These are phyloP conservation scores for Diarsia mendica DNA, from an alignment of 2,888 invertebrate genomes.

Conservation along the genomic window DNA sequence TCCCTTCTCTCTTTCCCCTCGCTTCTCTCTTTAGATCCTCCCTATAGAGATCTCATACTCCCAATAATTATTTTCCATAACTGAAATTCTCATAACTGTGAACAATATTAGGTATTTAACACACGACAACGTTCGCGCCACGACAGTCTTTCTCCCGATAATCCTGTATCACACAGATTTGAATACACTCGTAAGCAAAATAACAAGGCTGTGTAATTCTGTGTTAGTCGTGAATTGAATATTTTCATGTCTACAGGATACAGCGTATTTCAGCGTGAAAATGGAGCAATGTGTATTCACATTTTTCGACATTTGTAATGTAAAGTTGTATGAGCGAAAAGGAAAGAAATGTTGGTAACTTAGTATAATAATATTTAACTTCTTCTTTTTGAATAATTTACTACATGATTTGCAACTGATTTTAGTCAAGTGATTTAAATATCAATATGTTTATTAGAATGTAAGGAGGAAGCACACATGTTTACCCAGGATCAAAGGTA, in stretches of 20 bases:
- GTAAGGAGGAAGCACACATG: background rate
- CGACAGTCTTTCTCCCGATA: background rate
- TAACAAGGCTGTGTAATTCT: constrained; percentile 34
- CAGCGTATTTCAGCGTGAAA: constrained; percentile 6
- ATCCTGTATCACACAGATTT: constrained; percentile 21
- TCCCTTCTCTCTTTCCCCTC: too few relatives aligned
- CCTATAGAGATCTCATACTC: background rate
- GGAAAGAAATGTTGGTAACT: background rate
- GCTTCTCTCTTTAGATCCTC: too few relatives aligned
- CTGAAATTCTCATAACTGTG: background rate
- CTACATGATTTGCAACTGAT: background rate
- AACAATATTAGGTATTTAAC: background rate
- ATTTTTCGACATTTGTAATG: constrained; percentile 4
- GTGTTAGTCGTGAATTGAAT: constrained; percentile 42
- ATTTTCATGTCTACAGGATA: constrained; percentile 23
- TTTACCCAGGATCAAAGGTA: background rate
- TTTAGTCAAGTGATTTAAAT: background rate
- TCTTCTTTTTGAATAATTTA: background rate
- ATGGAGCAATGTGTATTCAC: background rate
- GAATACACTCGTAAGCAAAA: constrained; percentile 17
- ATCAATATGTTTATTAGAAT: background rate
- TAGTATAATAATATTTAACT: background rate
- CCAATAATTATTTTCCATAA: background rate
- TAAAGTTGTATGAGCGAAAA: background rate
- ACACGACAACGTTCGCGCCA: background rate